phyloP scores from a whole-genome alignment of 2,113 vertebrate species.

The Climacteris rufus region DNA sequence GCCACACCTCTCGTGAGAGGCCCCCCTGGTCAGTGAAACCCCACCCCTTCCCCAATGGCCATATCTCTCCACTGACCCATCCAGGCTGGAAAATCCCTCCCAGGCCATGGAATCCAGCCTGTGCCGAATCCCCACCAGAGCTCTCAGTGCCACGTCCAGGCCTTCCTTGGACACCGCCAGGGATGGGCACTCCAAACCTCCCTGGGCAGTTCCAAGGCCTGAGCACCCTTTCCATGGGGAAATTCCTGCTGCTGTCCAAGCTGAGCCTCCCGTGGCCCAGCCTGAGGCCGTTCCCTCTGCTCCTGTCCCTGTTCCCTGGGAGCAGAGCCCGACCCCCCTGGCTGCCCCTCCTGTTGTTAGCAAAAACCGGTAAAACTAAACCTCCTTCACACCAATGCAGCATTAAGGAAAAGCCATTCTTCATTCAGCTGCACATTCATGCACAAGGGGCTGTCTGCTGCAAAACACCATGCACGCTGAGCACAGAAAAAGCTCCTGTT shows the following conservation, averaged over 20 bases:
- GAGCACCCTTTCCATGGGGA: background rate
- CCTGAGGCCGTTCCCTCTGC: background rate
- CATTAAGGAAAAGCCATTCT: background rate
- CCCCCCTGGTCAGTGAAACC: background rate
- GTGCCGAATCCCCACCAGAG: fast-evolving
- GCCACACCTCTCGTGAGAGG: background rate
- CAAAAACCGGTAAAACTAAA: background rate
- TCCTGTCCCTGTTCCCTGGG: background rate
- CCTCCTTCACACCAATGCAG: too few relatives aligned
- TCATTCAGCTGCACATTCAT: background rate
- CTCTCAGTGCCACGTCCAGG: background rate
- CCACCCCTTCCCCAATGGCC: fast-evolving
- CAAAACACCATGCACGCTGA: background rate
- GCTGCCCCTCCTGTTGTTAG: background rate
- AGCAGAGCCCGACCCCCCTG: fast-evolving
- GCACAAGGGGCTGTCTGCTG: background rate
- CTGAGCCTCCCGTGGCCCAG: background rate
- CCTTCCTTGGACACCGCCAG: background rate
- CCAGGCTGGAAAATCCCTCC: background rate
- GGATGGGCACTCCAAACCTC: background rate
- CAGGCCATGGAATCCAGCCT: fast-evolving
- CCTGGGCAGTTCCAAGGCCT: background rate
- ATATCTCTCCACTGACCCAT: background rate
- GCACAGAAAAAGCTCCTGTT: background rate
- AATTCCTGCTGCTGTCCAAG: background rate